phyloP scores from a whole-genome alignment of 2,797 vertebrate genomes.

The Pseudocheirus occidentalis region DNA sequence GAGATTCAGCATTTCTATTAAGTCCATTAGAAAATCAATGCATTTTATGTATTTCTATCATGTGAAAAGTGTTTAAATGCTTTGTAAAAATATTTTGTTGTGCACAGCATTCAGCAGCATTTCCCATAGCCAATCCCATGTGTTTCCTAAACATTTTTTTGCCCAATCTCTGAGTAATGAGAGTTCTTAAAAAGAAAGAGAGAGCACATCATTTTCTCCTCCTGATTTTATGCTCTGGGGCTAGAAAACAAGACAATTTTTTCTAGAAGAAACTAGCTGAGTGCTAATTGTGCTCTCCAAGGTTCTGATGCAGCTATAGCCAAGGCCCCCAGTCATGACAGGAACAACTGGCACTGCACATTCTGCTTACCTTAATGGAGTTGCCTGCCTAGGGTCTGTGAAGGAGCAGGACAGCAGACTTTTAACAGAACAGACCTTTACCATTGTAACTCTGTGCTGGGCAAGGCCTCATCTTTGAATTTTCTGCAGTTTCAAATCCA shows the following conservation, averaged over 20 bases:
- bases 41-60: neutral
- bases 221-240: neutral
- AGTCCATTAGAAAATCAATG: neutral
- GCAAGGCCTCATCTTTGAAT: neutral
- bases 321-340: neutral
- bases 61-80: neutral
- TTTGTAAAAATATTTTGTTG: neutral
- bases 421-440: neutral
- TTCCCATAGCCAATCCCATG: neutral
- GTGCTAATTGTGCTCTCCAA: slow-evolving; percentile 48
- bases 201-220: slow-evolving; percentile 30
- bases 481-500: too few species aligned
- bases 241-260: slow-evolving; percentile 33
- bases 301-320: neutral
- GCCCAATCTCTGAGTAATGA: neutral
- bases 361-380: neutral
- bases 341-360: neutral
- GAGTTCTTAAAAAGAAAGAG: neutral
- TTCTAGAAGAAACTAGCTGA: slow-evolving; percentile 58
- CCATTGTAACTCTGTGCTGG: neutral
- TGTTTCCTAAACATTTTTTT: neutral
- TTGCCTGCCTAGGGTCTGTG: neutral
- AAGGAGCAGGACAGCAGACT: neutral
- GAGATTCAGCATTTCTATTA: neutral
- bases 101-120: neutral